Conservation (phyloP, 2,888 invertebrate species). For the Coenonympha arcania region DNA sequence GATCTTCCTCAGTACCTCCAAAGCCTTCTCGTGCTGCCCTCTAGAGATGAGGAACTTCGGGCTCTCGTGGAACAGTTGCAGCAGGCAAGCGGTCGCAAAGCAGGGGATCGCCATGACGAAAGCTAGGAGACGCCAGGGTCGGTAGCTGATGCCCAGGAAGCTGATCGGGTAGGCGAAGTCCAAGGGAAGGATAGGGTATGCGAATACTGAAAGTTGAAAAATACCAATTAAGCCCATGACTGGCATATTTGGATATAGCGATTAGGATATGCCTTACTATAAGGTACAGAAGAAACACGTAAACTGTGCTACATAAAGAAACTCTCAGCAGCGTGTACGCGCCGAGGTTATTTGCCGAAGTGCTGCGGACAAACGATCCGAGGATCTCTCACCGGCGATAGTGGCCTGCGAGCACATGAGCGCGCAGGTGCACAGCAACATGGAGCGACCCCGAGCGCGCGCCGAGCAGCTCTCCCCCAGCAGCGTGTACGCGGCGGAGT, state of each 20-base stretch:
- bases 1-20: constrained; percentile 59
- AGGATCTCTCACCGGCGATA: constrained; percentile 57
- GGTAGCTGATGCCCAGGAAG: constrained; percentile 71
- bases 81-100: constrained; percentile 74
- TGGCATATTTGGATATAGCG: no score
- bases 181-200: constrained; percentile 80
- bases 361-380: constrained; percentile 37
- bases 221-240: no score
- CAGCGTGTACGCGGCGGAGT: constrained; percentile 62
- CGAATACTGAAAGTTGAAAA: constrained; percentile 68
- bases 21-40: constrained; percentile 74
- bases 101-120: constrained; percentile 78
- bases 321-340: constrained; percentile 64
- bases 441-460: constrained; percentile 49
- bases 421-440: constrained; percentile 58
- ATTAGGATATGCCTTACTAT: no score
- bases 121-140: constrained; percentile 85
- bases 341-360: constrained; percentile 63
- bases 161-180: constrained; percentile 57
- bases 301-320: no score
- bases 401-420: constrained; percentile 65
- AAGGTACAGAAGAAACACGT: no score
- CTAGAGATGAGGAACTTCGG: constrained; percentile 82
- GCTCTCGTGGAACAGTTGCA: constrained; percentile 80
- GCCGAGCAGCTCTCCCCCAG: constrained; percentile 62